phyloP scores from a whole-genome alignment of 2,113 vertebrate species.

The Ahaetulla prasina region DNA sequence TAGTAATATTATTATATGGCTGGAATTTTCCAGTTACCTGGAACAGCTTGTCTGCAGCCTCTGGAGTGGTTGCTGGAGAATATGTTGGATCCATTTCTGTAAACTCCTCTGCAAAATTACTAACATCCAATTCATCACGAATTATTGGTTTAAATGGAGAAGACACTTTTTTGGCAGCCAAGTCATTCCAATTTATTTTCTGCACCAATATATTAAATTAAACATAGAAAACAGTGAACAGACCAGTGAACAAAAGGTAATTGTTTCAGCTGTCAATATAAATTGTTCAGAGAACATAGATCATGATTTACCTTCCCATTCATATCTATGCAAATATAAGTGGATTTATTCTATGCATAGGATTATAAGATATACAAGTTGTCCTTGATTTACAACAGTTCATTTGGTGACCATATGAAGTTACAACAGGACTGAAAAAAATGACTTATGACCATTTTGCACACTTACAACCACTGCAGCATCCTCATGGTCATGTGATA shows the following conservation, averaged over 20 bases:
- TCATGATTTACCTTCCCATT: not conserved
- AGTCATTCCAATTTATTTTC: slow-evolving; percentile 95
- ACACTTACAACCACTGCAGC: not conserved
- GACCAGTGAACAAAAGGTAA: not conserved
- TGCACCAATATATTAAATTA: slow-evolving; percentile 62
- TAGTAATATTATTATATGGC: not conserved
- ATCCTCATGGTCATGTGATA: not conserved
- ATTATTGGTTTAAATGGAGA: slow-evolving; percentile 95
- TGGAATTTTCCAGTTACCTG: slow-evolving; percentile 74
- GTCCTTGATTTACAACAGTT: not conserved
- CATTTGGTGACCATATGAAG: not conserved
- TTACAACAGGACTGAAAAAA: not conserved
- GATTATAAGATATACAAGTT: not conserved
- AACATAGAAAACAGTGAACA: slow-evolving; percentile 1
- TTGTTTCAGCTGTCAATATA: not conserved
- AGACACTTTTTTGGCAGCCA: slow-evolving; percentile 88
- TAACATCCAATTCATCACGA: slow-evolving; percentile 92
- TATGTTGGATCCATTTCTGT: slow-evolving; percentile 98
- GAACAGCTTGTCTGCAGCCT: slow-evolving; percentile 93
- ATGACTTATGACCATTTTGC: not conserved
- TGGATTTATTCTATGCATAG: not conserved
- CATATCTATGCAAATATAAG: not conserved
- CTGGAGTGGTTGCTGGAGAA: slow-evolving; percentile 91
- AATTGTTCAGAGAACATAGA: not conserved
- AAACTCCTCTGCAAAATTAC: slow-evolving; percentile 97